Conservation (phyloP, 1,140 invertebrate genomes). For the Heterodera schachtii region DNA sequence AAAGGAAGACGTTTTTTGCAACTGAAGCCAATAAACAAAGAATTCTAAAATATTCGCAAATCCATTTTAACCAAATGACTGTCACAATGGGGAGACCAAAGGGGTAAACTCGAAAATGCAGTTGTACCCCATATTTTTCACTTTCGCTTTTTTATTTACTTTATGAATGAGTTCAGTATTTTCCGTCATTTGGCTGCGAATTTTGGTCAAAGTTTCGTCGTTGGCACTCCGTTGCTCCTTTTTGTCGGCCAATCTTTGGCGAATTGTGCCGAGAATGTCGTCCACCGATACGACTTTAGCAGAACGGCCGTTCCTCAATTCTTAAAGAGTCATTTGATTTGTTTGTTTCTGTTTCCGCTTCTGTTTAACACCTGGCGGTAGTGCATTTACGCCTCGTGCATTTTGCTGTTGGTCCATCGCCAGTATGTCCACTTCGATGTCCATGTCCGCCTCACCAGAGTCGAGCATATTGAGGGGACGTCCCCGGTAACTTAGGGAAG, state of each 20-base stretch:
- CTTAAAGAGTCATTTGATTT: neutral
- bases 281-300: slow-evolving; percentile 22
- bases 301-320: neutral
- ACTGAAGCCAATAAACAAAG: slow-evolving; percentile 7
- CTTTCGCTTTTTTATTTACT: neutral
- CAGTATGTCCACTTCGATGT: slow-evolving; percentile 54
- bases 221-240: slow-evolving; percentile 16
- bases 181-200: slow-evolving; percentile 7
- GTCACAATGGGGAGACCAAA: too few species aligned
- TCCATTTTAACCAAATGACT: too few species aligned
- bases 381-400: neutral
- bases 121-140: too few species aligned
- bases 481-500: slow-evolving; percentile 34
- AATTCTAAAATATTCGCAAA: neutral
- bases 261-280: slow-evolving; percentile 16
- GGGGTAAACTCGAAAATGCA: too few species aligned
- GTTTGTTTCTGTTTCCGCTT: neutral
- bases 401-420: slow-evolving; percentile 24
- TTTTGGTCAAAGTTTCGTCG: neutral
- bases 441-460: slow-evolving; percentile 30
- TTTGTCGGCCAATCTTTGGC: slow-evolving; percentile 9
- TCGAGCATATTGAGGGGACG: slow-evolving; percentile 6
- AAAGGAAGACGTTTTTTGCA: too few species aligned
- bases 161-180: slow-evolving; percentile 29
- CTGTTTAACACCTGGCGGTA: slow-evolving; percentile 6